Evolutionary conservation across 2,888 invertebrate genomes (phyloP).

Genomic region (Pasiphila rectangulata): DNA sequence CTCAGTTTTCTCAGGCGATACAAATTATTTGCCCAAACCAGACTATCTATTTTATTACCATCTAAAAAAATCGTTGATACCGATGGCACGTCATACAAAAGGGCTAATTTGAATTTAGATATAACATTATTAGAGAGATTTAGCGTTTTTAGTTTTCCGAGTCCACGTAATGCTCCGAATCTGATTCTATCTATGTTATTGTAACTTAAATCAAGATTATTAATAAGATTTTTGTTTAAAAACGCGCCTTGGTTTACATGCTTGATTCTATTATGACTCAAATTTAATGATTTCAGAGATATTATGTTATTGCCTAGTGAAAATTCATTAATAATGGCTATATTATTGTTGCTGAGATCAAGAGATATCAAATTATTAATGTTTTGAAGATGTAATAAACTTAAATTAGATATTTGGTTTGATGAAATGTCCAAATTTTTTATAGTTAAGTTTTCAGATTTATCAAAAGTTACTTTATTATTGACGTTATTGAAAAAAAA

Average conservation of each 20-base stretch:
- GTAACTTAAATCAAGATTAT: conserved; percentile 8
- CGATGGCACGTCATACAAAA: conserved; percentile 6
- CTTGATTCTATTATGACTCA: conserved; percentile 10
- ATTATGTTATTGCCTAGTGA: conserved; percentile 1
- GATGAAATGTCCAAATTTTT: conserved; percentile 10
- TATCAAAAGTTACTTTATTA: conserved; percentile 10
- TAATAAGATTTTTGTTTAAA: background rate
- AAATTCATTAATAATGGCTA: conserved; percentile 8
- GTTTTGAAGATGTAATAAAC: background rate
- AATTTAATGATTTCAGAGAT: conserved; percentile 9
- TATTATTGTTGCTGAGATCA: conserved; percentile 12
- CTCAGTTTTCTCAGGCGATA: conserved; percentile 1
- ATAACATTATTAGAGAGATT: conserved; percentile 10
- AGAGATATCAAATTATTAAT: conserved; percentile 5
- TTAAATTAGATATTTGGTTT: conserved; percentile 11
- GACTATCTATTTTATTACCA: conserved; percentile 8
- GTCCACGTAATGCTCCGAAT: conserved; percentile 9
- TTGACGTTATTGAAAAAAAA: conserved; percentile 4
- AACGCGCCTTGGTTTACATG: conserved; percentile 9
- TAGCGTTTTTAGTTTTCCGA: background rate
- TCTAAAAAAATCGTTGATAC: conserved; percentile 9
- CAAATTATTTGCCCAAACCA: background rate
- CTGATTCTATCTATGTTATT: conserved; percentile 10
- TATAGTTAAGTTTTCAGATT: conserved; percentile 4
- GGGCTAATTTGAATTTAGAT: conserved; percentile 7